These are phyloP conservation scores for Trematomus bernacchii DNA, from an alignment of 2,797 vertebrate genomes.

Conservation along the genomic window DNA sequence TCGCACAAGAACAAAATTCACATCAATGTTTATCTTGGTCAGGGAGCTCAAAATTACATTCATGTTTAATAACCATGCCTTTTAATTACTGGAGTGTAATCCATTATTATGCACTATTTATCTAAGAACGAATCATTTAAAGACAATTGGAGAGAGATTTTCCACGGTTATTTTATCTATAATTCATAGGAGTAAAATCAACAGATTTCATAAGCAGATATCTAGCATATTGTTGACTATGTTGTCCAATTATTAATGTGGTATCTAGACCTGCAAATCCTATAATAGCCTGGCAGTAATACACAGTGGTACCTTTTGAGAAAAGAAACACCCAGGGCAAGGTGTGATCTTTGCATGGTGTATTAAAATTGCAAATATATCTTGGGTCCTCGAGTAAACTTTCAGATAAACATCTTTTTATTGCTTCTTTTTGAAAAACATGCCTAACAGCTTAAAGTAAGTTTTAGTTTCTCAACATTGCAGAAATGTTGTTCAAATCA, in stretches of 20 bases:
- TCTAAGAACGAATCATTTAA: slow-evolving; percentile 35
- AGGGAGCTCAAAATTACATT: slow-evolving; percentile 19
- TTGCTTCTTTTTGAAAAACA: slow-evolving; percentile 39
- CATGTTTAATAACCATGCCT: slow-evolving; percentile 24
- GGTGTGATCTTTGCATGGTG: slow-evolving; percentile 39
- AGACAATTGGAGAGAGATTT: slow-evolving; percentile 47
- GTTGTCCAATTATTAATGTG: slow-evolving; percentile 56
- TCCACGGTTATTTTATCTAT: slow-evolving; percentile 39
- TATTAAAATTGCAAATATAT: slow-evolving; percentile 62
- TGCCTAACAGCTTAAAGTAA: slow-evolving; percentile 23
- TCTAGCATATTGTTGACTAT: slow-evolving; percentile 43
- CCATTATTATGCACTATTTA: slow-evolving; percentile 33
- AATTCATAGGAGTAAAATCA: slow-evolving; percentile 54
- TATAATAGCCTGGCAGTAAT: slow-evolving; percentile 33
- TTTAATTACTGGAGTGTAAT: slow-evolving; percentile 51
- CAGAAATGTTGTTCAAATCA: slow-evolving; percentile 23
- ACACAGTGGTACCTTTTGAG: slow-evolving; percentile 34
- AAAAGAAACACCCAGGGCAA: slow-evolving; percentile 57
- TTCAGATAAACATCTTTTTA: slow-evolving; percentile 39
- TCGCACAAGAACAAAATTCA: not conserved
- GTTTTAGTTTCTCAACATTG: slow-evolving; percentile 24
- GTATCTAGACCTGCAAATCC: slow-evolving; percentile 58
- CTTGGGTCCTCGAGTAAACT: slow-evolving; percentile 38
- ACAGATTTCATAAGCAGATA: slow-evolving; percentile 59
- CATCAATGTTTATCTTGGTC: slow-evolving; percentile 11